These are phyloP conservation scores for Sarcoramphus papa DNA, from an alignment of 2,797 vertebrate genomes.

Conservation along the genomic window DNA sequence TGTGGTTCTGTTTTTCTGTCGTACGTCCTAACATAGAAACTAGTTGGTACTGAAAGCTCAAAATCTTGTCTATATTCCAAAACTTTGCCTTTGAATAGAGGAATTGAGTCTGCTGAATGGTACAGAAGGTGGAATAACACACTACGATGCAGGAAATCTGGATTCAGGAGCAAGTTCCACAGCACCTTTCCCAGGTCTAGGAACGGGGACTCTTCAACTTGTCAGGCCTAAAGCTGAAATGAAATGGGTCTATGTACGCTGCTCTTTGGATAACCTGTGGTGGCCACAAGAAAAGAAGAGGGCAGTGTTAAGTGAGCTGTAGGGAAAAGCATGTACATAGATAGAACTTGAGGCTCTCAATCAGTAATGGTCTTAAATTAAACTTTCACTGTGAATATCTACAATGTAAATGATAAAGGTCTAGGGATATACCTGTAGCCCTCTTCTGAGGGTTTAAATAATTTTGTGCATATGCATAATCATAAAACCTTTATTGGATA, in stretches of 20 bases:
- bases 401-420: rapidly evolving
- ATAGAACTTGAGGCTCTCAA: rapidly evolving
- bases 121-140: rapidly evolving
- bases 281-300: not conserved
- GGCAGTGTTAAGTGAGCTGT: not conserved
- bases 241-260: rapidly evolving
- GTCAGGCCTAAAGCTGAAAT: not conserved
- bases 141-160: not conserved
- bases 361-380: not conserved
- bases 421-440: not conserved
- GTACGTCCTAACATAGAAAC: rapidly evolving
- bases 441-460: not conserved
- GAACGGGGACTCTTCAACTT: rapidly evolving
- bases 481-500: rapidly evolving
- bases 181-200: not conserved
- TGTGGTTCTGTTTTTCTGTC: not conserved
- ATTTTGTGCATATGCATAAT: rapidly evolving
- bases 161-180: not conserved
- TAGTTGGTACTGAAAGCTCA: not conserved
- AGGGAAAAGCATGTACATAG: rapidly evolving
- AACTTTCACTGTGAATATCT: not conserved
- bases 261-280: not conserved
- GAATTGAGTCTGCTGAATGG: not conserved
- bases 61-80: rapidly evolving
- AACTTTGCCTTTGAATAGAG: not conserved